These are phyloP conservation scores for Entomobrya multifasciata DNA, from an alignment of 2,888 invertebrate species.

Conservation along the genomic window DNA sequence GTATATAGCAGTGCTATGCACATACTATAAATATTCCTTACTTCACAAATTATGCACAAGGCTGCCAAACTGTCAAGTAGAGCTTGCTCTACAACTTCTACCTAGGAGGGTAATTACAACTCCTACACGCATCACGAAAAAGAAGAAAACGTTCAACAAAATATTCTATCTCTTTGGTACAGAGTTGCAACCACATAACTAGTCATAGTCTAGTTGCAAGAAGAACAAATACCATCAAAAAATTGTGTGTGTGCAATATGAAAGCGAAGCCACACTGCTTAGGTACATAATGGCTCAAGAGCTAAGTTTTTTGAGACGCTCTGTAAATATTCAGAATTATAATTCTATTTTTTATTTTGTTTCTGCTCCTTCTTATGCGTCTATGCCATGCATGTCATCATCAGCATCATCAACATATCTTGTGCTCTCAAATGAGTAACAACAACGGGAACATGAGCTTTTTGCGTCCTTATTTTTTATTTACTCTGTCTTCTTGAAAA, in stretches of 20 bases:
- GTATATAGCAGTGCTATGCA: conserved; percentile 15
- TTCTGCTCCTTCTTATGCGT: too few species aligned
- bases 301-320: neutral
- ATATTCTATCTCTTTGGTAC: neutral
- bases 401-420: conserved; percentile 18
- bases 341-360: conserved; percentile 26
- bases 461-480: conserved; percentile 57
- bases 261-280: conserved; percentile 39
- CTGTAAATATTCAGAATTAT: conserved; percentile 22
- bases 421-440: conserved; percentile 14
- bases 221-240: conserved; percentile 41
- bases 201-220: conserved; percentile 21
- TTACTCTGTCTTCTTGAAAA: conserved; percentile 2
- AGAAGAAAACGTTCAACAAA: conserved; percentile 3
- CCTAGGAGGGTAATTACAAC: conserved; percentile 74
- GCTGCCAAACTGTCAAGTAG: conserved; percentile 69
- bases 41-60: conserved; percentile 68
- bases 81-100: conserved; percentile 50
- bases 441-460: conserved; percentile 47
- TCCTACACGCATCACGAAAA: conserved; percentile 67
- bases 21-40: conserved; percentile 68
- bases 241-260: conserved; percentile 26
- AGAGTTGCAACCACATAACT: neutral
- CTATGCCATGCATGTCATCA: conserved; percentile 18
- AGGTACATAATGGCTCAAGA: neutral